Evolutionary conservation across 1,140 invertebrate genomes (phyloP).

Genomic region (Trachymyrmex cornetzi): DNA sequence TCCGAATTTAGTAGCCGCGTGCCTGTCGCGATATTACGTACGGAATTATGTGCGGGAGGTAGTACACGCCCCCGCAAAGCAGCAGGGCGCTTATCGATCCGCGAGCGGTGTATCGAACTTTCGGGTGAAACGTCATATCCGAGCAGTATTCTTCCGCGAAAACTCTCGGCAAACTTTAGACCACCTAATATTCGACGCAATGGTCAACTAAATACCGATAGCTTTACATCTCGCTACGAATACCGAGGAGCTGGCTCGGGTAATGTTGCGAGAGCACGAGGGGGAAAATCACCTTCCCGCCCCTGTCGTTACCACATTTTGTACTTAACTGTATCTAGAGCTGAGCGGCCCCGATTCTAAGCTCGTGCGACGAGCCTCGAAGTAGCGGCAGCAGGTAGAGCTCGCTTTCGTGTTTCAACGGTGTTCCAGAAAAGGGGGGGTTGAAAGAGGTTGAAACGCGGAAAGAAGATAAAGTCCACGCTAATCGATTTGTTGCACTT

Average conservation of each 20-base stretch:
- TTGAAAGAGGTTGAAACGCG: slow-evolving; percentile 34
- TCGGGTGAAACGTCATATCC: slow-evolving; percentile 15
- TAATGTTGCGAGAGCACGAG: slow-evolving; percentile 21
- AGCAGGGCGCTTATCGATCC: slow-evolving; percentile 29
- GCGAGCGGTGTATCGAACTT: slow-evolving; percentile 24
- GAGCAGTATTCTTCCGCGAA: slow-evolving; percentile 24
- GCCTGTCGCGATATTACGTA: slow-evolving; percentile 43
- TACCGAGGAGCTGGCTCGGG: not conserved
- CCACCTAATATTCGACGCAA: slow-evolving; percentile 42
- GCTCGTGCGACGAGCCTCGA: not conserved
- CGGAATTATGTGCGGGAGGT: slow-evolving; percentile 27
- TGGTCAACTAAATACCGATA: slow-evolving; percentile 72
- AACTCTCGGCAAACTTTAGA: not conserved
- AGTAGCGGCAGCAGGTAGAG: slow-evolving; percentile 3
- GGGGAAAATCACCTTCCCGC: slow-evolving; percentile 44
- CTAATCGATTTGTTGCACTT: slow-evolving; percentile 60
- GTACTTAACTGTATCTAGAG: slow-evolving; percentile 41
- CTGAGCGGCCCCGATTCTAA: slow-evolving; percentile 46
- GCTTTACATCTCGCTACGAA: slow-evolving; percentile 53
- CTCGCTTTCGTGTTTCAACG: slow-evolving; percentile 25
- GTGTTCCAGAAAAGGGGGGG: slow-evolving; percentile 14
- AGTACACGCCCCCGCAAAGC: not conserved
- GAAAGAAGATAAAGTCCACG: slow-evolving; percentile 52
- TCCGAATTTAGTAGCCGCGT: slow-evolving; percentile 50
- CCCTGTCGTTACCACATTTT: slow-evolving; percentile 52